Percentiles rank a stretch among this genome's conserved stretches.
These are phyloP conservation scores for Hippoglossus hippoglossus DNA, from an alignment of 2,797 vertebrate genomes.

Conservation along the genomic window DNA sequence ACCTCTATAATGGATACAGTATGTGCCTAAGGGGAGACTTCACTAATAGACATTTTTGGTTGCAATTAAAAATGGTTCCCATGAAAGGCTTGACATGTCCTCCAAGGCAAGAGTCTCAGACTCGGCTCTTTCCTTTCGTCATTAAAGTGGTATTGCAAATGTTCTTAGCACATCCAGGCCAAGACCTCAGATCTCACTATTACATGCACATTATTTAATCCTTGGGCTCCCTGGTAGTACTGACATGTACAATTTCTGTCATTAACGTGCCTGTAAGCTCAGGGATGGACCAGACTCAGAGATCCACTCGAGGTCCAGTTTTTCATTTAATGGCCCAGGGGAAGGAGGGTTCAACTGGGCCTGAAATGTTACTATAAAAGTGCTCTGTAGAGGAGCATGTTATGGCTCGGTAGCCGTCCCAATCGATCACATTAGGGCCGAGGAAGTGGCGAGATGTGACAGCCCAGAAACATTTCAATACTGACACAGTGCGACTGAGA, in stretches of 20 bases:
- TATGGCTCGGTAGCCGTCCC: conserved; percentile 68
- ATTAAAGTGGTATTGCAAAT: conserved; percentile 82
- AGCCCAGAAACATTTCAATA: conserved; percentile 84
- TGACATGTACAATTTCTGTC: conserved; percentile 82
- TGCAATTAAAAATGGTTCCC: conserved; percentile 83
- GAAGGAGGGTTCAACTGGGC: conserved; percentile 77
- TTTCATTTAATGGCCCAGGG: conserved; percentile 81
- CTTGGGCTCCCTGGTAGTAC: conserved; percentile 74
- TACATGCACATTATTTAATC: conserved; percentile 84
- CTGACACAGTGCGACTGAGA: conserved; percentile 72
- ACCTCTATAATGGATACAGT: conserved; percentile 71
- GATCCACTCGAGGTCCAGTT: conserved; percentile 75
- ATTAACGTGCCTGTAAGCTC: conserved; percentile 79
- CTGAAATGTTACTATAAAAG: conserved; percentile 83
- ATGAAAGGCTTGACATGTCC: conserved; percentile 78
- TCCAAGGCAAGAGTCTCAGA: conserved; percentile 70
- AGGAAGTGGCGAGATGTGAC: conserved; percentile 82
- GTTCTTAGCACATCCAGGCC: conserved; percentile 79
- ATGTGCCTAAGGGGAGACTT: conserved; percentile 67
- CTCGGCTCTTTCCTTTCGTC: conserved; percentile 66
- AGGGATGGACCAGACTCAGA: conserved; percentile 72
- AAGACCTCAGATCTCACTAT: conserved; percentile 81
- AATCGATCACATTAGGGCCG: conserved; percentile 82
- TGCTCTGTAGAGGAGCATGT: conserved; percentile 73
- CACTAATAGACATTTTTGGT: conserved; percentile 82